A percentile compares a stretch with the other conserved stretches of the same genome.
Conservation (phyloP, 2,113 vertebrate genomes). For the Litocranius walleri region DNA sequence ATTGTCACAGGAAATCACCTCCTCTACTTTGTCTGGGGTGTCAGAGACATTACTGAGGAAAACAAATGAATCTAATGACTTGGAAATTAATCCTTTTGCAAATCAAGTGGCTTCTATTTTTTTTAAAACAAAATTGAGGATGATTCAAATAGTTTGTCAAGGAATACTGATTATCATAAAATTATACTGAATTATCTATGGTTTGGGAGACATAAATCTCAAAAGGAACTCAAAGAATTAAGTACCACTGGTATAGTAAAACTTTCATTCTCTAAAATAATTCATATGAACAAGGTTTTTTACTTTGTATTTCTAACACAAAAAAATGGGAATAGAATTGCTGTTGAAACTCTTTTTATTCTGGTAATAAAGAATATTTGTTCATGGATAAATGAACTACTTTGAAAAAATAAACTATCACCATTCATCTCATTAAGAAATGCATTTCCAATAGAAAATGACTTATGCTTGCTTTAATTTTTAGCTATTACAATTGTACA, state of each 20-base stretch:
- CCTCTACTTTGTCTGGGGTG: background rate
- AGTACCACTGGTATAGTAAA: background rate
- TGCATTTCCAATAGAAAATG: background rate
- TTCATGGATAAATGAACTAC: background rate
- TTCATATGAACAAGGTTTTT: background rate
- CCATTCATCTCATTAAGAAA: background rate
- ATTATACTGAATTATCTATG: background rate
- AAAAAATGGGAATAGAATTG: background rate
- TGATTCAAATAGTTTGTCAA: background rate
- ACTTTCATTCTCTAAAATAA: background rate
- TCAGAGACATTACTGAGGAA: background rate
- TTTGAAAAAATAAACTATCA: background rate
- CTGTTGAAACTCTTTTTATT: background rate
- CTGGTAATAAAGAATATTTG: background rate
- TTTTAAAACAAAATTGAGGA: background rate
- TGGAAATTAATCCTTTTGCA: background rate
- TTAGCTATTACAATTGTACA: background rate
- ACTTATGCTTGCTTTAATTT: background rate
- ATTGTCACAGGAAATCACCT: background rate
- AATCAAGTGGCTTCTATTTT: background rate
- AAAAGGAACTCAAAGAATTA: background rate
- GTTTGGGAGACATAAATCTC: background rate
- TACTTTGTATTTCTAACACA: background rate
- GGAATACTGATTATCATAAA: background rate
- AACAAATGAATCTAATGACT: background rate